phyloP scores from a whole-genome alignment of 2,888 invertebrate genomes.

The Stenoptilia bipunctidactyla region DNA sequence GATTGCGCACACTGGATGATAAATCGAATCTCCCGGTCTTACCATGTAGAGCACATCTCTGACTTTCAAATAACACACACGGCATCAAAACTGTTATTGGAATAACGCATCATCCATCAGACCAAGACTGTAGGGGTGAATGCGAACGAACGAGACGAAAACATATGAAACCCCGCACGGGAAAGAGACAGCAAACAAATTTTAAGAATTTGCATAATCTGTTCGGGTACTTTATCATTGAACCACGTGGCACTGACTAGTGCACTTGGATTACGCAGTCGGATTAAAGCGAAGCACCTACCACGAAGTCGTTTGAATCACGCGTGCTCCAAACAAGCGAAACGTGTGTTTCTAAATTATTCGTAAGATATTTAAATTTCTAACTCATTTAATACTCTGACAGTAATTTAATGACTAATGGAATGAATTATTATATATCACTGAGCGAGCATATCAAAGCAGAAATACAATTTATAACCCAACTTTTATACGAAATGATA shows the following conservation, averaged over 20 bases:
- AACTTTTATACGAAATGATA: constrained; percentile 65
- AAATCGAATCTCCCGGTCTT: constrained; percentile 15
- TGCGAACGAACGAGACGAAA: constrained; percentile 27
- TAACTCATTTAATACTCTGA: background rate
- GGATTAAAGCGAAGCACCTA: constrained; percentile 50
- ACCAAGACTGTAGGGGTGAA: constrained; percentile 46
- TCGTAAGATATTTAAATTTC: background rate
- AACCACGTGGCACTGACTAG: constrained; percentile 71
- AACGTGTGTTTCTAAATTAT: constrained; percentile 2
- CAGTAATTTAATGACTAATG: background rate
- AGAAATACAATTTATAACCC: constrained; percentile 49
- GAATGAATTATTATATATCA: constrained; percentile 4
- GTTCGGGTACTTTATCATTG: constrained; percentile 68
- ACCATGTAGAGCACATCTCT: constrained; percentile 25
- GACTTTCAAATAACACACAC: constrained; percentile 58
- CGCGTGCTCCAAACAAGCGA: constrained; percentile 17
- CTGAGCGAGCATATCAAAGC: constrained; percentile 26
- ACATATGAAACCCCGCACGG: constrained; percentile 21
- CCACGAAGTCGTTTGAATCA: constrained; percentile 23
- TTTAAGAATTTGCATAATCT: constrained; percentile 70
- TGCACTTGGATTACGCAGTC: constrained; percentile 61
- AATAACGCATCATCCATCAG: constrained; percentile 71
- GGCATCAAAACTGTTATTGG: constrained; percentile 68
- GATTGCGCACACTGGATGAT: constrained; percentile 8
- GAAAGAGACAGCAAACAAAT: constrained; percentile 42